phyloP scores from a whole-genome alignment of 2,888 invertebrate genomes.

The Cheilosia impressa region DNA sequence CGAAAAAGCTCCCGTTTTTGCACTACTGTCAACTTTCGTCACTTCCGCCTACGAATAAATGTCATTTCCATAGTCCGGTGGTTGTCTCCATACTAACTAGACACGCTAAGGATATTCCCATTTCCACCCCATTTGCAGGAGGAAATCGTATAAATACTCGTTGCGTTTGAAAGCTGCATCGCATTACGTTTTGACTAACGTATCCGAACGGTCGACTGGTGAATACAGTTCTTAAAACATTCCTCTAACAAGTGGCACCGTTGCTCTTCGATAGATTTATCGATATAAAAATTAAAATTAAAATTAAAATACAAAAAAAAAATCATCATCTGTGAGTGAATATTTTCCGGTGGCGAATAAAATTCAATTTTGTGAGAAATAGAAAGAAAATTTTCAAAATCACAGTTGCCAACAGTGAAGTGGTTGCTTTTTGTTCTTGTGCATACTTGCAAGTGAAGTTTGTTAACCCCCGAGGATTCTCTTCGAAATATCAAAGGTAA shows the following conservation, averaged over 20 bases:
- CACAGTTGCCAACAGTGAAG: constrained; percentile 10
- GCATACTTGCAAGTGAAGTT: constrained; percentile 13
- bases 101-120: constrained; percentile 42
- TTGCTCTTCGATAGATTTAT: constrained; percentile 7
- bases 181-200: constrained; percentile 73
- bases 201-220: constrained; percentile 68
- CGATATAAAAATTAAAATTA: neutral
- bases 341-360: constrained; percentile 4
- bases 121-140: constrained; percentile 16
- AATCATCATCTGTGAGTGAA: constrained; percentile 9
- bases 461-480: constrained; percentile 26
- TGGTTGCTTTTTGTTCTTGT: neutral
- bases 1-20: constrained; percentile 43
- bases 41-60: constrained; percentile 58
- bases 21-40: constrained; percentile 39
- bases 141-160: constrained; percentile 71
- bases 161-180: constrained; percentile 73
- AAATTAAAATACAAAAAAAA: neutral
- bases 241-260: constrained; percentile 58
- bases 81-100: constrained; percentile 37
- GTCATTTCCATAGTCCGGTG: constrained; percentile 39
- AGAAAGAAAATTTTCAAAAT: constrained; percentile 1
- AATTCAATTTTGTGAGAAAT: constrained; percentile 5
- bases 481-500: constrained; percentile 41
- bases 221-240: constrained; percentile 19